Percentiles rank a stretch among this genome's conserved stretches.
These are phyloP conservation scores for Ophion ellenae DNA, from an alignment of 2,888 invertebrate species.

Conservation along the genomic window DNA sequence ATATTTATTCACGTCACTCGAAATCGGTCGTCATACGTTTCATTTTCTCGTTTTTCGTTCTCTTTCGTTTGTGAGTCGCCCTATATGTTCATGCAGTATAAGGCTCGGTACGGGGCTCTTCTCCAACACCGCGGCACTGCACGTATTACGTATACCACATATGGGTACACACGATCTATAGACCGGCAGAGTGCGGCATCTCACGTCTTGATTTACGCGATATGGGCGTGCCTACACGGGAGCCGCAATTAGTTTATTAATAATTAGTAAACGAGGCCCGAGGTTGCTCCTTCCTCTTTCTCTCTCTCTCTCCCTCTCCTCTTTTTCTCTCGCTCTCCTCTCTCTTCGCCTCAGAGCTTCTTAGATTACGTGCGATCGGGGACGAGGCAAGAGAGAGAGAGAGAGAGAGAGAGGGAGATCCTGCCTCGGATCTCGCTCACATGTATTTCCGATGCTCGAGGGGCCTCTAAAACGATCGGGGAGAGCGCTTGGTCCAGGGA, in stretches of 20 bases:
- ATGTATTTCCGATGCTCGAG: slow-evolving; percentile 38
- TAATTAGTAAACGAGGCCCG: slow-evolving; percentile 80
- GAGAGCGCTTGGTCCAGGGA: slow-evolving; percentile 27
- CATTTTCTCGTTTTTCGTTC: too few relatives aligned
- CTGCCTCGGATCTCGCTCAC: slow-evolving; percentile 42
- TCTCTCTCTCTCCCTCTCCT: slow-evolving; percentile 8
- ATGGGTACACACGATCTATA: slow-evolving; percentile 43
- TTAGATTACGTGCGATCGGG: slow-evolving; percentile 64
- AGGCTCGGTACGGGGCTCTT: slow-evolving; percentile 31
- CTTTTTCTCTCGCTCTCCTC: slow-evolving; percentile 24
- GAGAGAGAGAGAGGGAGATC: slow-evolving; percentile 21
- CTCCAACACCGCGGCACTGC: slow-evolving; percentile 42
- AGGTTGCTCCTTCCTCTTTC: slow-evolving; percentile 43
- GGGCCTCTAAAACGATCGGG: slow-evolving; percentile 57
- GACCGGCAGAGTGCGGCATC: slow-evolving; percentile 69
- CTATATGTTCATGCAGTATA: slow-evolving; percentile 15
- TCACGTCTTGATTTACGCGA: slow-evolving; percentile 81
- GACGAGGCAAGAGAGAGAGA: slow-evolving; percentile 15
- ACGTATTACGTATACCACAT: slow-evolving; percentile 44
- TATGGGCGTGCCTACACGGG: slow-evolving; percentile 80
- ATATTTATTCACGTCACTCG: too few relatives aligned
- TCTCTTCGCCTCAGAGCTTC: slow-evolving; percentile 42
- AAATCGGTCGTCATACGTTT: too few relatives aligned
- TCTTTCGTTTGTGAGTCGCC: neutral
- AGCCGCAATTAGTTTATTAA: slow-evolving; percentile 83